phyloP scores from a whole-genome alignment of 2,888 invertebrate species.

The Cosmopolites sordidus region DNA sequence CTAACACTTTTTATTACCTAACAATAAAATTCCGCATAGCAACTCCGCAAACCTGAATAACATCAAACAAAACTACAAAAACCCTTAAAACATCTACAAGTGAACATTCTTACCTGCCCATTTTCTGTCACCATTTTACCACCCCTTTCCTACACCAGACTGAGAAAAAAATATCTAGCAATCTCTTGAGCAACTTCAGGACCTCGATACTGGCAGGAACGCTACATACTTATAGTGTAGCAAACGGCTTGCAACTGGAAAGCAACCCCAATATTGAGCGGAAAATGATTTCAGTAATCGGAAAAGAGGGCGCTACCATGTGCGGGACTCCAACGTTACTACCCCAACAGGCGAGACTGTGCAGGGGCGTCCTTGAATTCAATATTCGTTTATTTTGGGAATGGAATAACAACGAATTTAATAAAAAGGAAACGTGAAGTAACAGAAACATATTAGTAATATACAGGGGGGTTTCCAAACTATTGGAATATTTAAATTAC shows the following conservation, averaged over 20 bases:
- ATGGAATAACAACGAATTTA: no score
- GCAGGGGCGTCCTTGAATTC: conserved; percentile 10
- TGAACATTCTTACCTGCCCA: conserved; percentile 40
- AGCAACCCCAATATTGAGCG: conserved; percentile 47
- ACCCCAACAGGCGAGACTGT: not conserved
- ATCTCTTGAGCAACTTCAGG: conserved; percentile 27
- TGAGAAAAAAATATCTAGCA: conserved; percentile 4
- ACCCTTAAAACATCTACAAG: not conserved
- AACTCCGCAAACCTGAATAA: conserved; percentile 6
- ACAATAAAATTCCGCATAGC: conserved; percentile 18
- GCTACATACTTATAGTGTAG: conserved; percentile 40
- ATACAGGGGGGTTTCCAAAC: no score
- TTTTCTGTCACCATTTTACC: conserved; percentile 46
- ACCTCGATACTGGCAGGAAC: conserved; percentile 32
- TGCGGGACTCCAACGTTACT: not conserved
- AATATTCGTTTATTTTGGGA: no score
- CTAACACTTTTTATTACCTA: no score
- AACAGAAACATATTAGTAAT: no score
- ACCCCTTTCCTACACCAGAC: conserved; percentile 21
- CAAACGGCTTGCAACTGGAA: conserved; percentile 38
- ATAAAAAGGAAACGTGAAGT: no score
- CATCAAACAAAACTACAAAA: not conserved
- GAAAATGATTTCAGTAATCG: conserved; percentile 42
- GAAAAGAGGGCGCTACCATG: conserved; percentile 18
- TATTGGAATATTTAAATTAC: no score